phyloP scores from a whole-genome alignment of 2,113 vertebrate species.

The Pagrus major region DNA sequence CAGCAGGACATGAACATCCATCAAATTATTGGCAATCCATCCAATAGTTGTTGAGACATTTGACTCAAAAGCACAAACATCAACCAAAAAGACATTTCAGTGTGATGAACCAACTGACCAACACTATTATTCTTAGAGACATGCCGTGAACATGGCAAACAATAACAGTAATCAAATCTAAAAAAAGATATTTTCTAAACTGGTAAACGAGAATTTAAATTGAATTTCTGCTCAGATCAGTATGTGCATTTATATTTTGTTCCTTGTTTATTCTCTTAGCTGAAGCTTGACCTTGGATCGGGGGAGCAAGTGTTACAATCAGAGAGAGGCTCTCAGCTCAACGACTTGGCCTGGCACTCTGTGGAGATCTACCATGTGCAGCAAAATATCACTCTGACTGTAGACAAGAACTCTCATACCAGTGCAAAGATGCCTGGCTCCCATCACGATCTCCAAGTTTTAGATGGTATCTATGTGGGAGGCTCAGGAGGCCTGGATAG shows the following conservation, averaged over 20 bases:
- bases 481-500: slow-evolving; percentile 84
- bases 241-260: background rate
- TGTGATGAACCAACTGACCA: background rate
- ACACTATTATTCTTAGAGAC: background rate
- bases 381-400: slow-evolving; percentile 81
- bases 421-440: slow-evolving; percentile 75
- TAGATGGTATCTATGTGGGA: slow-evolving; percentile 87
- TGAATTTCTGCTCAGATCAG: background rate
- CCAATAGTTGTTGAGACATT: background rate
- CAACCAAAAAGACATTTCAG: background rate
- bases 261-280: slow-evolving; percentile 75
- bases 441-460: slow-evolving; percentile 78
- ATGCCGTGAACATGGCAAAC: background rate
- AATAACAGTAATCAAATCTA: background rate
- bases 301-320: slow-evolving; percentile 85
- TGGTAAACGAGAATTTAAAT: background rate
- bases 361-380: slow-evolving; percentile 83
- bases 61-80: background rate
- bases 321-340: slow-evolving; percentile 83
- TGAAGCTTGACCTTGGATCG: slow-evolving; percentile 87
- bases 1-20: background rate
- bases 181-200: background rate
- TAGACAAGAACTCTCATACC: slow-evolving; percentile 86
- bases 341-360: slow-evolving; percentile 91
- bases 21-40: background rate